These are phyloP conservation scores for Pipra filicauda DNA, from an alignment of 2,113 vertebrate species.

Conservation along the genomic window DNA sequence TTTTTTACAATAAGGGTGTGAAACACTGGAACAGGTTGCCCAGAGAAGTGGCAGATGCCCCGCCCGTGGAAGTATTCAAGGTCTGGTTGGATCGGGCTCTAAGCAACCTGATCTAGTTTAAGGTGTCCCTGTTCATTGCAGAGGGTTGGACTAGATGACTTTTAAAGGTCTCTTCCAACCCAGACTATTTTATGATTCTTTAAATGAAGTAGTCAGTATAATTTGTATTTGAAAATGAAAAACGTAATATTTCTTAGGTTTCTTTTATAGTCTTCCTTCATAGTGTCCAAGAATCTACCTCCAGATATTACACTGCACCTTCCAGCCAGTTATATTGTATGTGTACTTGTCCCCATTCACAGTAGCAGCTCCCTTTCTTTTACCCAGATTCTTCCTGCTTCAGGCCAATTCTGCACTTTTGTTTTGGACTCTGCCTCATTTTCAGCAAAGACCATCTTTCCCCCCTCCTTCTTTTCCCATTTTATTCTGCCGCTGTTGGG, in stretches of 20 bases:
- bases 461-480: not conserved
- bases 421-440: not conserved
- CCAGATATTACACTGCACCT: not conserved
- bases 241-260: not conserved
- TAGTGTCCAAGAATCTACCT: not conserved
- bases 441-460: not conserved
- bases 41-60: not conserved
- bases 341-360: not conserved
- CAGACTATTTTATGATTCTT: not conserved
- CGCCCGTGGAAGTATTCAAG: not conserved
- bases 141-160: not conserved
- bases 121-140: not conserved
- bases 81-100: not conserved
- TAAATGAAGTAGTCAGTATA: not conserved
- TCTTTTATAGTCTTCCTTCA: not conserved
- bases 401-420: not conserved
- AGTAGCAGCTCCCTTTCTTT: not conserved
- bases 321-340: not conserved
- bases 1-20: not conserved
- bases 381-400: not conserved
- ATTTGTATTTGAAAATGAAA: not conserved
- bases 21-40: not conserved
- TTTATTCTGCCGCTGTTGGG: not conserved
- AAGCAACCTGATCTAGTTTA: not conserved
- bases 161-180: not conserved